These are phyloP conservation scores for Narcine bancroftii DNA, from an alignment of 2,113 vertebrate species.

Conservation along the genomic window DNA sequence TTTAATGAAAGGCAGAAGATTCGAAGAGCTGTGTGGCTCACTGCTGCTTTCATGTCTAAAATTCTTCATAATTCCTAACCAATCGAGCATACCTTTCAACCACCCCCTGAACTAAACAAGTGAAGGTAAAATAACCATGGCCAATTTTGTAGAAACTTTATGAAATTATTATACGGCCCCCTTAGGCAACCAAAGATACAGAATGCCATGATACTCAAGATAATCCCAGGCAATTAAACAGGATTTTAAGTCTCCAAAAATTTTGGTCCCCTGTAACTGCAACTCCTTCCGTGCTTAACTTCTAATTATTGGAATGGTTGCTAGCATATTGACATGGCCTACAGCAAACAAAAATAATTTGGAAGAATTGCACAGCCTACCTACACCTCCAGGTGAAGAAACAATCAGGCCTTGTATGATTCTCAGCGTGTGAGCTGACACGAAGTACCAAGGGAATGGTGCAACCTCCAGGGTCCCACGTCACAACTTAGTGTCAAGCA, in stretches of 20 bases:
- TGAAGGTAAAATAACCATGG: background rate
- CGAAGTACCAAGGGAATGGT: background rate
- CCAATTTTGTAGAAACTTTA: background rate
- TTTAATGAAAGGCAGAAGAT: no score
- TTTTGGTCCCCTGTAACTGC: background rate
- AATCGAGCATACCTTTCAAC: background rate
- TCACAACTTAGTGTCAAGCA: background rate
- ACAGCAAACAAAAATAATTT: conserved; percentile 28
- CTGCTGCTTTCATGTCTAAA: no score
- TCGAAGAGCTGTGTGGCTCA: no score
- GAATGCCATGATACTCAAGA: background rate
- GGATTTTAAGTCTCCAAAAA: conserved; percentile 19
- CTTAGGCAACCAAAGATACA: background rate
- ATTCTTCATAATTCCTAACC: background rate
- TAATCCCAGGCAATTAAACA: conserved; percentile 21
- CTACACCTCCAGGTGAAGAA: background rate
- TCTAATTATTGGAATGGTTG: conserved; percentile 2
- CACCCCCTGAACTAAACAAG: background rate
- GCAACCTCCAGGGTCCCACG: background rate
- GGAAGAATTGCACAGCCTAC: background rate
- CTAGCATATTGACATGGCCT: background rate
- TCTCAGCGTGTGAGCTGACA: background rate
- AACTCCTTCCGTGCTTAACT: background rate
- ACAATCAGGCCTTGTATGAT: background rate
- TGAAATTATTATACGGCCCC: background rate